Conservation (phyloP, 2,797 vertebrate species). For the Carapus acus region DNA sequence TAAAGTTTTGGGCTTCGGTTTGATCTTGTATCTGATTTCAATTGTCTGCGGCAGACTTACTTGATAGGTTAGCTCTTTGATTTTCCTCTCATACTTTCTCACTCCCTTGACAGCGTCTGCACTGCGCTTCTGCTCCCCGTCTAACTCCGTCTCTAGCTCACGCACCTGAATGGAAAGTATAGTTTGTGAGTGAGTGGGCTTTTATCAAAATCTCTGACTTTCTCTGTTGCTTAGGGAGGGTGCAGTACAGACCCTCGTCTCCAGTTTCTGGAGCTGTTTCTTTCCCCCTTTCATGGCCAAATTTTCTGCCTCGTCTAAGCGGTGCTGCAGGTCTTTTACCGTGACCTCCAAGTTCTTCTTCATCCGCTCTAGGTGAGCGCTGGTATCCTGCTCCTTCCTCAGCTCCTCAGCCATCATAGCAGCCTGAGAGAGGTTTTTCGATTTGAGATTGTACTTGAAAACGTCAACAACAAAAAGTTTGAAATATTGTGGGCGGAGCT, state of each 20-base stretch:
- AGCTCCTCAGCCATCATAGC: conserved; percentile 85
- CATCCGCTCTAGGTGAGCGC: conserved; percentile 82
- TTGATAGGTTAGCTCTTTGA: conserved; percentile 83
- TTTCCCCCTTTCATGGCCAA: conserved; percentile 80
- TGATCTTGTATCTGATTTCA: too few relatives aligned
- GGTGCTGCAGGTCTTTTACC: conserved; percentile 75
- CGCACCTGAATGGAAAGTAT: conserved; percentile 62
- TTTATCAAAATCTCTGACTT: too few relatives aligned
- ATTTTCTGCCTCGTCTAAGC: conserved; percentile 76
- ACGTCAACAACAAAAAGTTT: too few relatives aligned
- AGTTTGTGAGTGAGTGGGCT: too few relatives aligned
- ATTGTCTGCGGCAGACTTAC: conserved; percentile 43
- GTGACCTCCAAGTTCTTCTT: conserved; percentile 80
- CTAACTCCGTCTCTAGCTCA: conserved; percentile 76
- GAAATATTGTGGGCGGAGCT: conserved; percentile 13
- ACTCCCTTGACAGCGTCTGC: conserved; percentile 75
- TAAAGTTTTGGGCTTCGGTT: too few relatives aligned
- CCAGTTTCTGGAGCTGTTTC: conserved; percentile 82
- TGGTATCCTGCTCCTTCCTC: conserved; percentile 85
- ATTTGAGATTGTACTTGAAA: too few relatives aligned
- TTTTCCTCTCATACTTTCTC: conserved; percentile 76
- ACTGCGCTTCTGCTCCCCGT: conserved; percentile 75
- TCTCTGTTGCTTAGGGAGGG: too few relatives aligned
- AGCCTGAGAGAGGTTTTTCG: conserved; percentile 50
- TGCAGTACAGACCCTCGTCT: conserved; percentile 62